Base-by-base conservation (phyloP, 2,888 invertebrate genomes). In the Achlya flavicornis region DNA sequence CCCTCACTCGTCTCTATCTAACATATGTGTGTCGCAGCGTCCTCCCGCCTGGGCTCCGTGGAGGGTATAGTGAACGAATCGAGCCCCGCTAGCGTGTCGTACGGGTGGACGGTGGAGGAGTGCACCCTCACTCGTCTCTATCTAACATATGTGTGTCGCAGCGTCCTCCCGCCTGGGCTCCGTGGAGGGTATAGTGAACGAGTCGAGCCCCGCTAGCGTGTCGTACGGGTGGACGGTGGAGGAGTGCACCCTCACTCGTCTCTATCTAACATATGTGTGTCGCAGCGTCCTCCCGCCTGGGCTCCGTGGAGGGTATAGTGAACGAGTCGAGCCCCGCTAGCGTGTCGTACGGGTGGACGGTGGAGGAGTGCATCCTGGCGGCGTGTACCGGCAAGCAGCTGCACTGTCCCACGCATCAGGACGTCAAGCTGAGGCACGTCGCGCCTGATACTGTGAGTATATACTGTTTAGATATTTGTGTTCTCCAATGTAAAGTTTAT, bases 231-330 rank as follows among this genome's bases (percentile, higher is more conserved):
- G 98, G 97, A 97, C 98, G 93, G 97, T 99, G 33, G 99, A 99
- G 91, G 98, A 99, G 87, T 99, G 99, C 90, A 98, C 99, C 82
- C 94, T 99, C n/a, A n/a, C n/a, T n/a, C n/a, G n/a, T n/a, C n/a
- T n/a, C n/a, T n/a, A n/a, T 48, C n/a, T 16, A 48, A 16, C 16
- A 48, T 48, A 14, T 6, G 16, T 48, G 16, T 53, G 19, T n/a
- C 16, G 19, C 95, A 74, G 96, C 96, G 12, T 97, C 97, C 0
- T 97, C 98, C 62, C 95, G 97, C 16, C 96, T 97, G 84, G 97
- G 97, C 0, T 97, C 98, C 0, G 95, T 97, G 14, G 98, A 98
- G 85, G 97, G 97, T 0, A 76, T 87, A 4, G 78, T 98, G 81
- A 90, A 97, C 58, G 96, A 3, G 96, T 96, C 3, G 7, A 53